Evolutionary conservation across 2,113 vertebrate species (phyloP), one percentile per base, ranked within the genome.

Genomic region (Microcebus murinus): DNA sequence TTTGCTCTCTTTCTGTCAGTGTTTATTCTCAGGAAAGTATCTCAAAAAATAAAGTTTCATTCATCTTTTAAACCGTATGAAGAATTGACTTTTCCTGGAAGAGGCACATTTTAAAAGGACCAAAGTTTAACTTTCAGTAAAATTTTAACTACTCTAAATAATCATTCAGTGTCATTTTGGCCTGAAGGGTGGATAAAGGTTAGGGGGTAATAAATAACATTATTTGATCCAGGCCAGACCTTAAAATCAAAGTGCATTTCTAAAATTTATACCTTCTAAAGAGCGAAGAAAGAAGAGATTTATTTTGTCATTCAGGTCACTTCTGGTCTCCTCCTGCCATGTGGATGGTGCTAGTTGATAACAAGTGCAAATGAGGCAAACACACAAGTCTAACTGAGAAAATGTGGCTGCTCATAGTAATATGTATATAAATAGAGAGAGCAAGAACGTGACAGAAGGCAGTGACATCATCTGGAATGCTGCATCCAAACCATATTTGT

Each of bases 61-160:
- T 82, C 17, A 36, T 65, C 34, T 93, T 83, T 77, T 90, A 82
- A 90, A 80, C 4, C 45, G 15, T 25, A 13, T 59, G 71, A 87
- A 90, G 0, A 79, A 71, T 92, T 34, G 94, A 71, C 13, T 67
- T 57, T 83, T 96, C 7, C 63, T 83, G n/a, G 84, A 94, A 92
- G 34, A 65, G 34, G 45, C 50, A 4, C 12, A 92, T 42, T 86
- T 86, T 29, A 82, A 82, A 71, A 59, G 36, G 14, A 61, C n/a
- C 71, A 50, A 89, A 71, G 8, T 15, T 76, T 67, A 67, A 57
- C 18, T 96, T 89, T 34, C 4, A 76, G 34, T 77, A 86, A 55
- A 92, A 59, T 50, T 71, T 67, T 80, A 61, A 45, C 9, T 13
- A 67, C 70, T 87, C 12, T 92, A 80, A 87, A 31, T 82, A 82